A percentile compares a stretch with the other conserved stretches of the same genome.
Conservation (phyloP, 1,140 invertebrate genomes). For the Musca domestica region DNA sequence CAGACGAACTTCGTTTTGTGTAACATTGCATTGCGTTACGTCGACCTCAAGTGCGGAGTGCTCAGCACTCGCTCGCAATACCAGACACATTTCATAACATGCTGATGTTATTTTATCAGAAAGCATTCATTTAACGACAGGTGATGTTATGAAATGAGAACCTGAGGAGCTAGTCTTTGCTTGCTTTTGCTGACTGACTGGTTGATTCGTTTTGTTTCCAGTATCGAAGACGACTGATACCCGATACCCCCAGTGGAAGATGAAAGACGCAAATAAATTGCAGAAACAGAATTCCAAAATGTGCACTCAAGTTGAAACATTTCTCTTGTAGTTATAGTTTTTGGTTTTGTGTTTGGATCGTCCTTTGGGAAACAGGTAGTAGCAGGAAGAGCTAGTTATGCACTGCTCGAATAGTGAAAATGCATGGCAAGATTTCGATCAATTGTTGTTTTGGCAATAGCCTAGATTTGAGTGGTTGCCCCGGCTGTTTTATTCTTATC, state of each 20-base stretch:
- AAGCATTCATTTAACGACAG: slow-evolving; percentile 20
- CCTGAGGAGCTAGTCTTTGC: no score
- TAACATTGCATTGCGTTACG: slow-evolving; percentile 5
- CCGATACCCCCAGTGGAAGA: no score
- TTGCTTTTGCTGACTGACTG: no score
- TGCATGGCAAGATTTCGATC: neutral
- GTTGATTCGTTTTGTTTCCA: no score
- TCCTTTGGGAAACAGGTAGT: neutral
- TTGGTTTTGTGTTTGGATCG: neutral
- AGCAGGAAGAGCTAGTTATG: neutral
- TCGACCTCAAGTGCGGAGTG: no score
- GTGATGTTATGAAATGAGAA: slow-evolving; percentile 15
- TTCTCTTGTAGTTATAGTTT: neutral
- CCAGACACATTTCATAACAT: slow-evolving; percentile 14
- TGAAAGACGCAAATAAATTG: no score
- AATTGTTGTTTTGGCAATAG: neutral
- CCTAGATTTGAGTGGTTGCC: neutral
- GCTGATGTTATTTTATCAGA: slow-evolving; percentile 11
- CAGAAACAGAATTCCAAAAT: slow-evolving; percentile 4
- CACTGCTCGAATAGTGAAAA: no score
- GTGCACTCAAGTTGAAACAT: slow-evolving; percentile 17
- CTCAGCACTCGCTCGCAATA: no score
- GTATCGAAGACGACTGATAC: no score
- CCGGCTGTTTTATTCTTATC: neutral
- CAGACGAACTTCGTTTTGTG: neutral